Evolutionary conservation across 2,888 invertebrate species (phyloP).

Genomic region (Cheiracanthium punctorium): DNA sequence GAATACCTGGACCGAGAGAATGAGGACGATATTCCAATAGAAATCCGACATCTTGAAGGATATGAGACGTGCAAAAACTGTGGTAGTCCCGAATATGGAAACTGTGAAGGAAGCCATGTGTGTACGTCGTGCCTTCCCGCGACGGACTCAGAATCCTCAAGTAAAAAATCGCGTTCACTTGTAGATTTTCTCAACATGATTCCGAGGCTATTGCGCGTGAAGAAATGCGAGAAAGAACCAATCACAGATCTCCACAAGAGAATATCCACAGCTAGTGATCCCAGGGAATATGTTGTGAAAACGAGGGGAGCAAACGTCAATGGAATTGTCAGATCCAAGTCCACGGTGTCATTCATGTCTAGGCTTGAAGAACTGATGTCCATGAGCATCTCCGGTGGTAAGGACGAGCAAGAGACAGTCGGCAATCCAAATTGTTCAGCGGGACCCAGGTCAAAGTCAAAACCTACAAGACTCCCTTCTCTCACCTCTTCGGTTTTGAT

Average conservation of each 20-base stretch:
- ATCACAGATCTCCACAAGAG: slow-evolving; percentile 67
- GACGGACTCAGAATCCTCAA: slow-evolving; percentile 9
- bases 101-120: slow-evolving; percentile 21
- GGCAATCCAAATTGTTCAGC: slow-evolving; percentile 42
- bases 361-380: slow-evolving; percentile 59
- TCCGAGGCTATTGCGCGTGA: slow-evolving; percentile 62
- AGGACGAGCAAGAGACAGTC: slow-evolving; percentile 23
- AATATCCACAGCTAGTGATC: slow-evolving; percentile 70
- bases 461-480: slow-evolving; percentile 28
- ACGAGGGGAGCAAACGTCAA: slow-evolving; percentile 49
- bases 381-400: slow-evolving; percentile 14
- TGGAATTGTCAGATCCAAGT: slow-evolving; percentile 64
- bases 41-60: slow-evolving; percentile 85
- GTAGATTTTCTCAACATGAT: slow-evolving; percentile 70
- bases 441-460: slow-evolving; percentile 26
- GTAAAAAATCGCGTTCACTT: slow-evolving; percentile 59
- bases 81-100: slow-evolving; percentile 39
- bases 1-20: slow-evolving; percentile 74
- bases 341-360: slow-evolving; percentile 64
- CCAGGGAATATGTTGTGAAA: slow-evolving; percentile 68
- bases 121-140: slow-evolving; percentile 50
- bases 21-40: slow-evolving; percentile 89
- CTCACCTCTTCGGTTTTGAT: slow-evolving; percentile 23
- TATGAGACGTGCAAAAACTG: slow-evolving; percentile 55
- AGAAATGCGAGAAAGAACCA: slow-evolving; percentile 60